Evolutionary conservation across 2,888 invertebrate species (phyloP).

Genomic region (Zaprionus bogoriensis): DNA sequence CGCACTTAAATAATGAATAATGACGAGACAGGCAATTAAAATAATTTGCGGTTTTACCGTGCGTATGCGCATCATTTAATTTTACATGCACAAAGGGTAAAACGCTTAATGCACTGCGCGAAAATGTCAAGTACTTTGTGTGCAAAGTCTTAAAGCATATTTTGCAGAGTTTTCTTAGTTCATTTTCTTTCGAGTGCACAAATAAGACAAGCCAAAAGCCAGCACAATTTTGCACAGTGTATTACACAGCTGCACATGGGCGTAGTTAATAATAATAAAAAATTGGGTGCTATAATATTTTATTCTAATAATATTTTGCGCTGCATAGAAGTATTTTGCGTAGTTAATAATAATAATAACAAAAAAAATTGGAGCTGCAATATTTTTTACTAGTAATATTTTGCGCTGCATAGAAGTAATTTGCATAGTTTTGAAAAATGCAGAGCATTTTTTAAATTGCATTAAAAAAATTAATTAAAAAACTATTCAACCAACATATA

Average conservation of each 20-base stretch:
- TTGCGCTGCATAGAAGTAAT: no score
- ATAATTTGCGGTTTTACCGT: slow-evolving; percentile 81
- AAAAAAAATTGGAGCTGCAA: no score
- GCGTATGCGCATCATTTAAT: slow-evolving; percentile 82
- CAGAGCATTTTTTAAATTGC: no score
- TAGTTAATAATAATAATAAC: no score
- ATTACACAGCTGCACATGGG: background rate
- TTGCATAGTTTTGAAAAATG: no score
- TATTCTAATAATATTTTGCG: background rate
- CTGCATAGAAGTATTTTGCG: no score
- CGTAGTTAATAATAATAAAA: no score
- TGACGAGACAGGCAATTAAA: slow-evolving; percentile 82
- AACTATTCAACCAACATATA: no score
- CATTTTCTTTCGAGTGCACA: background rate
- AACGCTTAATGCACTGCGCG: slow-evolving; percentile 70
- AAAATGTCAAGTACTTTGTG: slow-evolving; percentile 29
- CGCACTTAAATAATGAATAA: slow-evolving; percentile 81
- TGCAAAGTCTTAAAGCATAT: background rate
- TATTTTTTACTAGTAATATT: no score
- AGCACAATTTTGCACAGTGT: slow-evolving; percentile 44
- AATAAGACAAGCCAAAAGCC: slow-evolving; percentile 12
- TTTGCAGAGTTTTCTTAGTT: background rate
- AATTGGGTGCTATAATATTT: no score
- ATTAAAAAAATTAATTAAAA: no score
- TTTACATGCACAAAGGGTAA: slow-evolving; percentile 76